Percentiles rank a stretch among this genome's conserved stretches.
Evolutionary conservation across 2,888 invertebrate species (phyloP).

Genomic region (Heteropelma amictum): DNA sequence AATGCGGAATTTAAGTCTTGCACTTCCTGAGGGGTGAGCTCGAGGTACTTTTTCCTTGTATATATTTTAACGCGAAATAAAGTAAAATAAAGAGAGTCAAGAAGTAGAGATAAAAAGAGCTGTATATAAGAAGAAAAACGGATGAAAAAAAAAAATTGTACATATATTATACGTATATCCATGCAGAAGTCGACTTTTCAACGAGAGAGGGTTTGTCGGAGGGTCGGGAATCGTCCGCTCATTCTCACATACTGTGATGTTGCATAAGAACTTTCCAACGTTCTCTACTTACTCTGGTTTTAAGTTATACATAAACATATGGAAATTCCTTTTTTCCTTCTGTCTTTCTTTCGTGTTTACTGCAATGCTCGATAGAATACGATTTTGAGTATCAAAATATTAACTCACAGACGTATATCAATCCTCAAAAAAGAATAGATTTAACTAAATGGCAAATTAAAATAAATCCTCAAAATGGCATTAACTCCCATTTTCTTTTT

Average conservation of each 20-base stretch:
- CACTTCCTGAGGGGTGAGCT: conserved; percentile 9
- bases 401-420: no score
- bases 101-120: conserved; percentile 34
- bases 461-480: no score
- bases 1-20: conserved; percentile 44
- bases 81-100: conserved; percentile 52
- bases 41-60: not conserved
- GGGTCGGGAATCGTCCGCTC: conserved; percentile 27
- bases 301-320: conserved; percentile 20
- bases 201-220: conserved; percentile 9
- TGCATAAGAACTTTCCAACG: conserved; percentile 34
- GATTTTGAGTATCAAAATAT: no score
- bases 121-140: not conserved
- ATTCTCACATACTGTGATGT: conserved; percentile 22
- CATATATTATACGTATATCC: not conserved
- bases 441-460: no score
- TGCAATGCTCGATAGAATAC: no score
- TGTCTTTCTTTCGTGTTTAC: no score
- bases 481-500: no score
- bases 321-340: conserved; percentile 14
- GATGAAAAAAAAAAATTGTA: not conserved
- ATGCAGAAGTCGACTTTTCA: conserved; percentile 30
- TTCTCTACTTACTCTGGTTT: conserved; percentile 24
- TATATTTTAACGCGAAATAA: conserved; percentile 44
- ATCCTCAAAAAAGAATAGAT: no score